Evolutionary conservation across 2,888 invertebrate species (phyloP), one percentile per base, ranked within the genome.

Genomic region (Diloba caeruleocephala): DNA sequence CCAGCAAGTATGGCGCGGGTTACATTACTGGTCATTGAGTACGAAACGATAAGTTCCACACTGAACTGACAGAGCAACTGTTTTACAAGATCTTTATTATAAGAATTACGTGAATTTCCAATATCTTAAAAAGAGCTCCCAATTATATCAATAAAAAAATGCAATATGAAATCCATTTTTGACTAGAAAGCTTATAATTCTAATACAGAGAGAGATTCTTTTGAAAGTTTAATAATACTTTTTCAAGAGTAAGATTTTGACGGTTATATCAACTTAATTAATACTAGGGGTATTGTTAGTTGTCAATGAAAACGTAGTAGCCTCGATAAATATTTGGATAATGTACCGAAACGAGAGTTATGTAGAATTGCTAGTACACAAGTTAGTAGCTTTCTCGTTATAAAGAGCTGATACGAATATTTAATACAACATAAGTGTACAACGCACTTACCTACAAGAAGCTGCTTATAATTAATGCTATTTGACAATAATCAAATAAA

Each of bases 201-300:
- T 90, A 92, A 92, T 90, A 91, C 90, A 92, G 88, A 90, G 86
- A 89, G 91, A 91, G 92, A 92, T 92, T 91, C 92, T 85, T 90
- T 87, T 84, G 83, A 82, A 83, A 86, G 82, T 83, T 79, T n/a
- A 78, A 81, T 90, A 90, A 91, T 92, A 92, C 92, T 92, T 91
- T 82, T 82, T 77, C 79, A 77, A 85, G 82, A 81, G 70, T 75
- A 81, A 69, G 76, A 75, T 68, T 76, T 76, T 74, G 79, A 81
- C 76, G 77, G 81, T 78, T 76, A 79, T 66, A 79, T 78, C 67
- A 78, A 86, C 85, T 84, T 85, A 88, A 81, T 76, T 84, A 87
- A 78, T 71, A 78, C 87, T 87, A 88, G 34, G 67, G 74, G 80
- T 79, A 77, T 77, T 79, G 79, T 82, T 84, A 82, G 75, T 82